Percentiles rank a stretch among this genome's conserved stretches.
Conservation (phyloP, 2,113 vertebrate genomes). For the Datnioides undecimradiatus region DNA sequence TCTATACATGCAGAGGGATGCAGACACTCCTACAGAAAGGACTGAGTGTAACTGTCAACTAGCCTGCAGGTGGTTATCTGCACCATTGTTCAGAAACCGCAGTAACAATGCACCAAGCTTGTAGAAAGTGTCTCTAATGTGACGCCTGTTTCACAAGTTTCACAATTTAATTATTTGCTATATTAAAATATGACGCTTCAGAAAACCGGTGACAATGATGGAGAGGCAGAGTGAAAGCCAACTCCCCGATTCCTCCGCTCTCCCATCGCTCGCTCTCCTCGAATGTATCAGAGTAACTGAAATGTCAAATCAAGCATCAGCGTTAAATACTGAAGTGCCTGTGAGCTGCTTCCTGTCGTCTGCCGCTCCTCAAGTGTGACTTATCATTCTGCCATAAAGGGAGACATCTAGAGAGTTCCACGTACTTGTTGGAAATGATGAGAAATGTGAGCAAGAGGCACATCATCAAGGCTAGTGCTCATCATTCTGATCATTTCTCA, state of each 20-base stretch:
- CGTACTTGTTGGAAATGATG: constrained; percentile 33
- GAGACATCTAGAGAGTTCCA: constrained; percentile 22
- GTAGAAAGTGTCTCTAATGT: constrained; percentile 19
- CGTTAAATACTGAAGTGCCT: constrained; percentile 62
- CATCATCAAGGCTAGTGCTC: not conserved
- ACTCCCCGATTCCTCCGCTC: not conserved
- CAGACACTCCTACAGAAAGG: not conserved
- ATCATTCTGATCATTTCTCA: not conserved
- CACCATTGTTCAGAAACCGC: constrained; percentile 11
- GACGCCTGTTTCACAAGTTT: constrained; percentile 17
- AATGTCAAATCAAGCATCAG: constrained; percentile 64
- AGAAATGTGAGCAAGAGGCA: not conserved
- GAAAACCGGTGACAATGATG: constrained; percentile 57
- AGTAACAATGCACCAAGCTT: constrained; percentile 8
- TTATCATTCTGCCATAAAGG: constrained; percentile 43
- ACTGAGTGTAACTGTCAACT: not conserved
- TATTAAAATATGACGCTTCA: constrained; percentile 61
- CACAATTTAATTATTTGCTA: constrained; percentile 57
- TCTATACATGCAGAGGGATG: not conserved
- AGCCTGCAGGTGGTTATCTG: constrained; percentile 18
- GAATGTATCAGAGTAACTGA: constrained; percentile 56
- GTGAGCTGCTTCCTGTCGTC: constrained; percentile 57
- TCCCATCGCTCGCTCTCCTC: constrained; percentile 23
- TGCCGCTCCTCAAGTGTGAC: constrained; percentile 46
- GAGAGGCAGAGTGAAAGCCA: constrained; percentile 41